phyloP scores from a whole-genome alignment of 1,140 invertebrate genomes.

The Bombyx mandarina region DNA sequence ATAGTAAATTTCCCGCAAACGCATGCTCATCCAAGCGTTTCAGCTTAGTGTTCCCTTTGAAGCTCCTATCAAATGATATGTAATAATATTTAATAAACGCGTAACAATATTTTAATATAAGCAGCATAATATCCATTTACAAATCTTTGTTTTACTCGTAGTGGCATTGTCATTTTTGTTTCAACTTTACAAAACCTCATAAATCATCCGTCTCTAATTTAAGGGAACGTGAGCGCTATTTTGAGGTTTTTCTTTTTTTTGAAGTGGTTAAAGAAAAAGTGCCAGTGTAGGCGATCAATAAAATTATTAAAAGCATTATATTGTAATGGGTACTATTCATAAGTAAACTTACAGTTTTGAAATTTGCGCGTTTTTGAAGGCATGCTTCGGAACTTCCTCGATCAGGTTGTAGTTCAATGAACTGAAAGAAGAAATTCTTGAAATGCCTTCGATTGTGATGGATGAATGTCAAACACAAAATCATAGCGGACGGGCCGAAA shows the following conservation, averaged over 20 bases:
- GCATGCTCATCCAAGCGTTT: slow-evolving; percentile 74
- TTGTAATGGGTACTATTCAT: neutral
- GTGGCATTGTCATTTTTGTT: no score
- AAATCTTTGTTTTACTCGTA: no score
- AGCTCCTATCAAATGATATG: slow-evolving; percentile 69
- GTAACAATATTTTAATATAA: no score
- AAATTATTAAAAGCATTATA: neutral
- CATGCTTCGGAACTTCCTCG: slow-evolving; percentile 51
- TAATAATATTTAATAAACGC: no score
- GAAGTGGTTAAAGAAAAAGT: no score
- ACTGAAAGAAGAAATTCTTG: slow-evolving; percentile 27
- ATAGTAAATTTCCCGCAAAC: slow-evolving; percentile 73
- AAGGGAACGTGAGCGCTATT: no score
- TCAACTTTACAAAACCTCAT: no score
- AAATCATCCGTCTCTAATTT: no score
- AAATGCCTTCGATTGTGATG: slow-evolving; percentile 2
- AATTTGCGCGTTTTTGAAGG: slow-evolving; percentile 59
- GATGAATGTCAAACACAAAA: slow-evolving; percentile 38
- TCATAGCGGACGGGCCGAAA: slow-evolving; percentile 1
- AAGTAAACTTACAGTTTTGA: slow-evolving; percentile 49
- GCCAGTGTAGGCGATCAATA: no score
- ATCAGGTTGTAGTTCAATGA: slow-evolving; percentile 58
- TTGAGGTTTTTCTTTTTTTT: no score
- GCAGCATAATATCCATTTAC: no score
- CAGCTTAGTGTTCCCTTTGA: slow-evolving; percentile 74